Evolutionary conservation across 1,140 invertebrate genomes (phyloP), one percentile per base, ranked within the genome.

Genomic region (Drosophila repletoides): DNA sequence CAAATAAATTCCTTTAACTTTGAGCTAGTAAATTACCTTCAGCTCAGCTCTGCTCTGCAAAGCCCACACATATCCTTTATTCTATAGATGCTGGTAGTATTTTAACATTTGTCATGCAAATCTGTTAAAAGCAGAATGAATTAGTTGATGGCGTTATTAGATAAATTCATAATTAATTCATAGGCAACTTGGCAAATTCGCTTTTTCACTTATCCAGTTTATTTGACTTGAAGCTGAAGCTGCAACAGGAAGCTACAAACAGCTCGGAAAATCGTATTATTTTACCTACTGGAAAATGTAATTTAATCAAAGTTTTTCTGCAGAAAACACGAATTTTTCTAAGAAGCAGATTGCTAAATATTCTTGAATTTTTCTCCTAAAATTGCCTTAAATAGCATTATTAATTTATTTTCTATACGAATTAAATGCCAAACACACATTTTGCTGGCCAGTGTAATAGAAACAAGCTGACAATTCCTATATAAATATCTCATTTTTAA

Each of bases 91-190:
- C 15, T 2, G 17, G 17, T 40, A 15, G 17, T 40, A 19, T 40
- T 15, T 45, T 36, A 17, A 48, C 26, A 58, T 33, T 45, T 63
- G 46, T 33, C 61, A 38, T 58, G 40, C 46, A 65, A 72, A 69
- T 72, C 68, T 49, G 63, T 60, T 59, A 36, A 69, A 46, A 76
- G 76, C 68, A 28, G 55, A 52, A 48, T 48, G 55, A 56, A 76
- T 64, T 34, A 72, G 71, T 46, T 56, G 51, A 48, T 55, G 59
- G 69, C 31, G 31, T 76, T 76, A 76, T 77, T 77, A 72, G 71
- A 76, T 51, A 64, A 76, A 55, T 69, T 81, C 63, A 83, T 81
- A 53, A 83, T 61, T 81, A 76, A 81, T 81, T 45, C 48, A 73
- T 55, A 45, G 46, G 51, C 31, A 40, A 61, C 24, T 45, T 61